Base-by-base conservation (phyloP, 2,113 vertebrate species). In the Prunella fulvescens region DNA sequence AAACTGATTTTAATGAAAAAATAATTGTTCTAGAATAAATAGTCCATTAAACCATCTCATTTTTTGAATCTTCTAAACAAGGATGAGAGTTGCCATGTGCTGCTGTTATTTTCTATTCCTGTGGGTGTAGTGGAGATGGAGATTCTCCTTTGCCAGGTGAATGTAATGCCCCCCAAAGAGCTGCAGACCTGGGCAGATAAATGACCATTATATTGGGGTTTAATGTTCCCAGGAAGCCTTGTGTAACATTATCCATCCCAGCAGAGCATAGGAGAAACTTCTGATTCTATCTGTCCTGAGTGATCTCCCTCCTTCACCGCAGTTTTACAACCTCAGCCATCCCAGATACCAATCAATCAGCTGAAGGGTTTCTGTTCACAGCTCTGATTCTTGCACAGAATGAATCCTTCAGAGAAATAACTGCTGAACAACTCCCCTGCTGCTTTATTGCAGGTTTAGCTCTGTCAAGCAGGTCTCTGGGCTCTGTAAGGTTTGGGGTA, bases 381-480 rank as follows among this genome's bases (percentile, higher is more conserved):
- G 14, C n/a, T 61, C 42, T 9, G 29, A 6, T 22, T 76, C 44
- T 29, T 61, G 58, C 35, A 3, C 1, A 24, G 81, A 35, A 39
- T 9, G 25, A 23, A 12, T 58, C 33, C 60, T 66, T 77, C 2
- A 5, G 29, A 58, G 29, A 26, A 64, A 13, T 17, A 33, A 72
- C 48, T 4, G 22, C 26, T 10, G 15, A 76, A n/a, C 37, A 16
- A 10, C 6, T 88, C 48, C 17, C 2, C 20, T 6, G 7, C 31
- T 40, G 53, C 66, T 77, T 57, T 39, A 4, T 14, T 12, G 29
- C 11, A 2, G 3, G 39, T 20, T 23, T 3, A 6, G 26, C 66
- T 40, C 25, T 23, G 72, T 4, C 67, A 12, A 0, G 20, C 3
- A 1, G 5, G 35, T 81, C 20, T 65, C n/a, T 33, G 0, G 0